phyloP scores from a whole-genome alignment of 2,797 vertebrate species.

The Netta rufina region DNA sequence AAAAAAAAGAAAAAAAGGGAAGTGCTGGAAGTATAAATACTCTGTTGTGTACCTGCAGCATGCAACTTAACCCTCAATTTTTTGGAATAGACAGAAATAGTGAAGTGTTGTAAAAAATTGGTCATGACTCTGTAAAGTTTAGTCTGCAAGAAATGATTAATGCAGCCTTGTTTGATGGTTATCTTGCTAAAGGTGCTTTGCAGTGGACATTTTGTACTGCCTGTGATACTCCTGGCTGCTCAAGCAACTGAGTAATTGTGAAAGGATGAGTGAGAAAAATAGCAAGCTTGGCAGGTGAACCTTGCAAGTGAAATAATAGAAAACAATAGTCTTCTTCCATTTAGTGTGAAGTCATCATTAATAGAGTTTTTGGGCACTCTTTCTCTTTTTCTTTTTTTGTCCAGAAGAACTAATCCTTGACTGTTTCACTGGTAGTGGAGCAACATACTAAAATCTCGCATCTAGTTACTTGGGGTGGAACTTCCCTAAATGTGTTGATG shows the following conservation, averaged over 20 bases:
- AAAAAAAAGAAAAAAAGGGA: neutral
- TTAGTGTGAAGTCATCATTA: neutral
- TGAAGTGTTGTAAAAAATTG: neutral
- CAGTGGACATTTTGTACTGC: neutral
- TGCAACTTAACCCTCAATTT: neutral
- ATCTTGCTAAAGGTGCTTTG: neutral
- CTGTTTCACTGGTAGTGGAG: neutral
- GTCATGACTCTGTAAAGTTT: neutral
- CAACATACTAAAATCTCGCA: neutral
- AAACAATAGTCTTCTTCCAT: neutral
- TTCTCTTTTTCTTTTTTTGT: neutral
- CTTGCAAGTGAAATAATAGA: neutral
- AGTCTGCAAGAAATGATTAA: neutral
- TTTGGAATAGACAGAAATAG: neutral
- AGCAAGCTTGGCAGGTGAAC: neutral
- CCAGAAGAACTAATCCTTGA: neutral
- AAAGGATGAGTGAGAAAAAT: neutral
- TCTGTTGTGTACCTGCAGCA: neutral
- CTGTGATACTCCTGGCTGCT: neutral
- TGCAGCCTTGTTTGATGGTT: neutral
- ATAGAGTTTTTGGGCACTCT: neutral
- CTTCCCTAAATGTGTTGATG: neutral
- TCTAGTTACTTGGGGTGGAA: neutral
- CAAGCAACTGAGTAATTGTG: neutral
- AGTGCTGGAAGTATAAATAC: neutral